phyloP scores from a whole-genome alignment of 2,113 vertebrate genomes.

The Sigmodon hispidus region DNA sequence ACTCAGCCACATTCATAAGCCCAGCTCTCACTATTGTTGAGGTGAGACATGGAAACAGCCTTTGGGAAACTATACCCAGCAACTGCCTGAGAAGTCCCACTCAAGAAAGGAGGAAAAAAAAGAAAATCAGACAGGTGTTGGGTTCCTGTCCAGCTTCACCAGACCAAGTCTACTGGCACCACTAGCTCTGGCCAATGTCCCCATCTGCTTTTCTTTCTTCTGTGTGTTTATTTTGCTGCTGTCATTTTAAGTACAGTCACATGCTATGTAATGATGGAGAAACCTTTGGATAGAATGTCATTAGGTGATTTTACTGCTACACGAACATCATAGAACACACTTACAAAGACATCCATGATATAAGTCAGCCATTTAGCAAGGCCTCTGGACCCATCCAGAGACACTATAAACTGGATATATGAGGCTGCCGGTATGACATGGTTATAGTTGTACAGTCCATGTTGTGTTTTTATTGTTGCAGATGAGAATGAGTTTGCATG shows the following conservation, averaged over 20 bases:
- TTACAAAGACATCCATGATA: not conserved
- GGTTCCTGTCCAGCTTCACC: conserved; percentile 94
- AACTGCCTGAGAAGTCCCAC: conserved; percentile 59
- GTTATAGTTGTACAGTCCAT: not conserved
- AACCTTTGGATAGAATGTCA: not conserved
- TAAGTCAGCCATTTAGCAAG: not conserved
- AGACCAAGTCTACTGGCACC: conserved; percentile 92
- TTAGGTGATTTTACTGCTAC: not conserved
- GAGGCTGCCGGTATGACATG: not conserved
- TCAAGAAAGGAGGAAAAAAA: conserved; percentile 90
- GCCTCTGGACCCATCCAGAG: not conserved
- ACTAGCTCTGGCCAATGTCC: conserved; percentile 67
- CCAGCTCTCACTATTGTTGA: conserved; percentile 96
- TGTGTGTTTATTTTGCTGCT: not conserved
- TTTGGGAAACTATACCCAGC: conserved; percentile 90
- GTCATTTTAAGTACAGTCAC: not conserved
- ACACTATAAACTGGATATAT: not conserved
- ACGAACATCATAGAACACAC: not conserved
- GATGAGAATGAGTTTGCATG: not conserved
- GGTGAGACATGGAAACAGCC: conserved; percentile 89
- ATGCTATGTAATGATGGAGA: not conserved
- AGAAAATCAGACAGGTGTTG: conserved; percentile 93
- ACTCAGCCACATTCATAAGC: conserved; percentile 91
- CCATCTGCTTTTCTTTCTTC: conserved; percentile 75
- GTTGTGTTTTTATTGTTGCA: not conserved